Base-by-base conservation (phyloP, 2,888 invertebrate species). In the Galerucella pusilla region DNA sequence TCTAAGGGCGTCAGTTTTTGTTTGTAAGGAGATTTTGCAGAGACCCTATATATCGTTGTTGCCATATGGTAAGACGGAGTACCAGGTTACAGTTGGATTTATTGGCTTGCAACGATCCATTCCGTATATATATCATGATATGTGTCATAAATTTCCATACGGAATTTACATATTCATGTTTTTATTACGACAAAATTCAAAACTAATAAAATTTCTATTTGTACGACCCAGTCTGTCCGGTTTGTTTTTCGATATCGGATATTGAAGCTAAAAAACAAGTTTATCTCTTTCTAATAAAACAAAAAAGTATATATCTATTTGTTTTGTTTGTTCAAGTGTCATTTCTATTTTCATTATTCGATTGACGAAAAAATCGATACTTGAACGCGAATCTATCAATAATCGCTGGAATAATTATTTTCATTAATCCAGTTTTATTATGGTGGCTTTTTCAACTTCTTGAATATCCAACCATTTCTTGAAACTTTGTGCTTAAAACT, bases 161-260 rank as follows among this genome's bases (percentile, higher is more conserved):
- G 7, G 14, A n/a, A 63, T 63, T 63, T 63, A 35, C 63, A 63
- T 63, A 42, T 60, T 60, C 60, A 20, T 42, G n/a, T 63, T 63
- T 63, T 63, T 63, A 63, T 63, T 63, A 42, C 63, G 14, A n/a
- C 42, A 35, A 63, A 63, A 63, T 63, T 45, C 63, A 63, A 42
- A 63, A 45, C 63, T 35, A 63, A 63, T 63, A 63, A 42, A 63
- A 42, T 16, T 14, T 63, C n/a, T 63, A 42, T 63, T 63, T 63
- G 63, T 63, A n/a, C 42, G 45, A 63, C 16, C n/a, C 63, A 9
- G 42, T 42, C 9, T 16, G 45, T 16, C 63, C n/a, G 35, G 42
- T 42, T 20, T 63, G 63, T 63, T 63, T 63, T 63, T 16, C 42
- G n/a, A 45, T 42, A 63, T 42, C 5, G 52, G 52, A 52, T 16